These are phyloP conservation scores for Danio albolineatus DNA, from an alignment of 2,797 vertebrate species.

Conservation along the genomic window DNA sequence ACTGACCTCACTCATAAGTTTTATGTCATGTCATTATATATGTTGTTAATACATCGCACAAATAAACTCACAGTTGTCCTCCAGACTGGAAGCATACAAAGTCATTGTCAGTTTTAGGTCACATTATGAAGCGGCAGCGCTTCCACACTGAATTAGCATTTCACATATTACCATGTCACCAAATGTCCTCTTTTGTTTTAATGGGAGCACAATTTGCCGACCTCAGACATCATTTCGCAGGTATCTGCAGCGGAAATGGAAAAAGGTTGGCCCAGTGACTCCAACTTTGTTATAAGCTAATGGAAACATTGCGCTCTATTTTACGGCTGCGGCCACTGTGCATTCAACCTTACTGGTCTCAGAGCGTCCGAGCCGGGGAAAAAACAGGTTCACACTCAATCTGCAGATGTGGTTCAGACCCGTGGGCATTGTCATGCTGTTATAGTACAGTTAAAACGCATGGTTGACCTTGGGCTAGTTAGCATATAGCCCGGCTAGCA, in stretches of 20 bases:
- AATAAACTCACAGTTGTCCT: conserved; percentile 34
- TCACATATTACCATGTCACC: conserved; percentile 41
- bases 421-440: conserved; percentile 36
- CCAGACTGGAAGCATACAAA: conserved; percentile 31
- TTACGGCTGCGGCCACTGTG: conserved; percentile 19
- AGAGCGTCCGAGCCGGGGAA: conserved; percentile 55
- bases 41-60: conserved; percentile 17
- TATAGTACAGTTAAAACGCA: conserved; percentile 31
- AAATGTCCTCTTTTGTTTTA: conserved; percentile 53
- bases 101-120: conserved; percentile 40
- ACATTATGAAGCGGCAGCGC: conserved; percentile 23
- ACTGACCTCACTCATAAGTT: background rate
- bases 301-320: conserved; percentile 56
- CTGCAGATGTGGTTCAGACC: conserved; percentile 25
- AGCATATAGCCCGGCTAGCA: conserved; percentile 38
- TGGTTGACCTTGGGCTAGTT: conserved; percentile 42
- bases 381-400: conserved; percentile 30
- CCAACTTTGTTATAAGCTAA: conserved; percentile 51
- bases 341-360: conserved; percentile 40
- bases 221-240: conserved; percentile 53
- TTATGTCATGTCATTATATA: background rate
- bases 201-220: conserved; percentile 13
- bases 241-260: conserved; percentile 51
- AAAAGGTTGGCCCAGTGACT: conserved; percentile 47
- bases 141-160: conserved; percentile 38